Conservation (phyloP, 2,113 vertebrate species). For the Panthera tigris region DNA sequence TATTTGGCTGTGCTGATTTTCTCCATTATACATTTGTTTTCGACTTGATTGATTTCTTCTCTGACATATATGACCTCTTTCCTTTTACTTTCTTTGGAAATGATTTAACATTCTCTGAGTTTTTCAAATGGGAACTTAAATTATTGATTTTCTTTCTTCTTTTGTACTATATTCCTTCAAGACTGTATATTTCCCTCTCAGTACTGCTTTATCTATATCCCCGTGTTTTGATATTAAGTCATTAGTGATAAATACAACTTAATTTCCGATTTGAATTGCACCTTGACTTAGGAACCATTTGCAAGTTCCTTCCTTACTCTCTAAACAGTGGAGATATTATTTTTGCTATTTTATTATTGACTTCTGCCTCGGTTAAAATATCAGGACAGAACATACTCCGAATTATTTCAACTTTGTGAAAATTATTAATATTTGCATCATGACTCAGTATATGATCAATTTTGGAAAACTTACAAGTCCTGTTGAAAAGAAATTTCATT, state of each 20-base stretch:
- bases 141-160: neutral
- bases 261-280: neutral
- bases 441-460: neutral
- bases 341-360: neutral
- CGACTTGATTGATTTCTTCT: neutral
- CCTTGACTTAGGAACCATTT: neutral
- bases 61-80: neutral
- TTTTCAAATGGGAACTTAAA: neutral
- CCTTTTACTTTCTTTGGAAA: neutral
- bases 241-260: neutral
- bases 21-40: neutral
- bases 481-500: neutral
- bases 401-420: neutral
- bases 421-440: neutral
- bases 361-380: neutral
- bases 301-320: neutral
- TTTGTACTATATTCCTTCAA: neutral
- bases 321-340: neutral
- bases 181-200: neutral
- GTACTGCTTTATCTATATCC: neutral
- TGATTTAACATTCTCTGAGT: neutral
- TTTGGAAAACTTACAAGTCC: neutral
- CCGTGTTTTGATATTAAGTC: neutral
- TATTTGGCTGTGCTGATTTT: neutral
- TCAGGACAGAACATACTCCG: neutral